Conservation (phyloP, 2,113 vertebrate genomes). For the Laterallus jamaicensis region DNA sequence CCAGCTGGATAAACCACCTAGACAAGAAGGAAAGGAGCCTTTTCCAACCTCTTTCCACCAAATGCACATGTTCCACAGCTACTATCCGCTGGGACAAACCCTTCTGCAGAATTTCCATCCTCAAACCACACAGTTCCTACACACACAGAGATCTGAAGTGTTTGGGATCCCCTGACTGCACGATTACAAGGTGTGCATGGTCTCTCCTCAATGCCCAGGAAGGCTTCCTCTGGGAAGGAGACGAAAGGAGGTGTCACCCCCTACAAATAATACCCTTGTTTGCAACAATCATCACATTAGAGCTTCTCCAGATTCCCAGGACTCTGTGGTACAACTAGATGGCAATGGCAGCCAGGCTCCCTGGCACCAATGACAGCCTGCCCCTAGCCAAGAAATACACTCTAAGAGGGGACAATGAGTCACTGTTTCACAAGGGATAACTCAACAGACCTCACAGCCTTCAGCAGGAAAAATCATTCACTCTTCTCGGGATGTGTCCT, state of each 20-base stretch:
- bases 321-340: background rate
- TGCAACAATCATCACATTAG: background rate
- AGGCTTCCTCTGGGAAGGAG: background rate
- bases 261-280: background rate
- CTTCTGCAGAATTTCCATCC: background rate
- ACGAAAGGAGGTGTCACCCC: background rate
- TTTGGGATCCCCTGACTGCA: background rate
- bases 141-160: background rate
- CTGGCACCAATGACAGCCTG: background rate
- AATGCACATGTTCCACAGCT: background rate
- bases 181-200: background rate
- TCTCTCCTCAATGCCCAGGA: background rate
- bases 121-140: background rate
- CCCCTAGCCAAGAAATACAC: conserved; percentile 39
- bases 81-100: background rate
- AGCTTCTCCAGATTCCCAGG: background rate
- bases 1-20: background rate
- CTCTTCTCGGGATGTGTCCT: background rate
- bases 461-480: background rate
- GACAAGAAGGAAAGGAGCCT: background rate
- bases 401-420: background rate
- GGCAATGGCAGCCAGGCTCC: background rate
- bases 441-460: accelerated
- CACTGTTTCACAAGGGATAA: background rate
- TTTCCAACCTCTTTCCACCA: background rate